Evolutionary conservation across 2,888 invertebrate species (phyloP), one percentile per base, ranked within the genome.

Genomic region (Biston betularia): DNA sequence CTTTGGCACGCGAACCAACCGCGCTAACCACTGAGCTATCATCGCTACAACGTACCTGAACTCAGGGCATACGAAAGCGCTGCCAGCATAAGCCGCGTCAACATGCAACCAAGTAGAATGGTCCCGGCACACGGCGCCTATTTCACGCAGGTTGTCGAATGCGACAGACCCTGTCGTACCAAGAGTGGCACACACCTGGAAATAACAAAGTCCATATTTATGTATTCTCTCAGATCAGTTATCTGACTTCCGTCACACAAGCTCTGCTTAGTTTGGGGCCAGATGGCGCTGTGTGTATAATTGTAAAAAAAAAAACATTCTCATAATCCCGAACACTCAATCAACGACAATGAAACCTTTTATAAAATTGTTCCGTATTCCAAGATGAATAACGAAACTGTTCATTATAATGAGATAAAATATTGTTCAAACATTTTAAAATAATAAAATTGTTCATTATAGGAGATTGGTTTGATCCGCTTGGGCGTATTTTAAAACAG

Each of bases 41-140:
- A n/a, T n/a, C n/a, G n/a, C n/a, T n/a, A n/a, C n/a, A n/a, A n/a
- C n/a, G 60, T 69, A 94, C 94, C 94, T 89, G 89, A 96, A 99
- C 88, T 99, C 99, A 0, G 99, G 99, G 83, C 99, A 99, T 52
- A 99, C 95, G 83, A 99, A 99, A 0, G 98, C 97, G 72, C 97
- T 97, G 10, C 99, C 99, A 0, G 99, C 99, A 80, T 99, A 99
- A 0, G 99, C 99, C 0, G 99, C 99, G 82, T 99, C 99, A 10
- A 98, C 97, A 82, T 99, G 99, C 53, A 99, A 94, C 99, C 99
- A 99, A 10, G 99, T 91, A 0, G 96, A 96, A 84, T 98, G 97
- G 61, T 95, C 95, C 69, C 95, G 94, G 82, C 98, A 96, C 0
- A 96, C 95, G 8, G 86, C 79, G 0, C 96, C 96, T 24, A 96